These are phyloP conservation scores for Pungitius pungitius DNA, from an alignment of 2,113 vertebrate genomes.

Conservation along the genomic window DNA sequence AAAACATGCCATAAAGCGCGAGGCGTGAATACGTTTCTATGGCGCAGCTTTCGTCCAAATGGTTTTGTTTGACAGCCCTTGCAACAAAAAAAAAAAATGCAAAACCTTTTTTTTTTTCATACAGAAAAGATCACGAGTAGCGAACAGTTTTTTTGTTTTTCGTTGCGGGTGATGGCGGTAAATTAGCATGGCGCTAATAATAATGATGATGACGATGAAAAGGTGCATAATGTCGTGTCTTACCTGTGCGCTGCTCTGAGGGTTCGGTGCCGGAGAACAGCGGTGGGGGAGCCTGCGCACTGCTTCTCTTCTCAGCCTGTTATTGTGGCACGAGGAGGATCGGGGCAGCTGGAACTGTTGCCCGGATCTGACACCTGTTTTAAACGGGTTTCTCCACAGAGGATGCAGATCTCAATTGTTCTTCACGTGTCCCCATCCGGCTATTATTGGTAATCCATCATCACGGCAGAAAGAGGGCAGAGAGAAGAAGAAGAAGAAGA, in stretches of 20 bases:
- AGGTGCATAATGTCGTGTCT: slow-evolving; percentile 74
- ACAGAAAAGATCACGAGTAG: slow-evolving; percentile 15
- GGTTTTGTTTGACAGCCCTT: slow-evolving; percentile 52
- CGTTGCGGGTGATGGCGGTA: not conserved
- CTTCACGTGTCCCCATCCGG: slow-evolving; percentile 36
- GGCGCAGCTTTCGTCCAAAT: slow-evolving; percentile 68
- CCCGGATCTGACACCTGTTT: slow-evolving; percentile 59
- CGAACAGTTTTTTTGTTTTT: not conserved
- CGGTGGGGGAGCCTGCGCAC: slow-evolving; percentile 74
- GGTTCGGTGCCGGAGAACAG: slow-evolving; percentile 65
- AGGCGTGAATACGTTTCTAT: slow-evolving; percentile 33
- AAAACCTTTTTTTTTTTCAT: slow-evolving; percentile 26
- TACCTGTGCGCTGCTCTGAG: slow-evolving; percentile 73
- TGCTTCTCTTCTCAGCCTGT: slow-evolving; percentile 66
- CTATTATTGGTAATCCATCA: slow-evolving; percentile 55
- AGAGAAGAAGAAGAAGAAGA: not conserved
- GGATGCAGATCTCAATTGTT: slow-evolving; percentile 32
- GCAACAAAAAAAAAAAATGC: slow-evolving; percentile 30
- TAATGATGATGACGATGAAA: not conserved
- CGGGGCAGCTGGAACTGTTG: slow-evolving; percentile 57
- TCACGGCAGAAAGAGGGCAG: not conserved
- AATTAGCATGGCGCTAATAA: slow-evolving; percentile 1
- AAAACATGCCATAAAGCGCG: slow-evolving; percentile 8
- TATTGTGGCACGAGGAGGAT: slow-evolving; percentile 61
- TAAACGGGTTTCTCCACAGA: slow-evolving; percentile 12